Conservation (phyloP, 2,888 invertebrate genomes). For the Drosophila koepferae region DNA sequence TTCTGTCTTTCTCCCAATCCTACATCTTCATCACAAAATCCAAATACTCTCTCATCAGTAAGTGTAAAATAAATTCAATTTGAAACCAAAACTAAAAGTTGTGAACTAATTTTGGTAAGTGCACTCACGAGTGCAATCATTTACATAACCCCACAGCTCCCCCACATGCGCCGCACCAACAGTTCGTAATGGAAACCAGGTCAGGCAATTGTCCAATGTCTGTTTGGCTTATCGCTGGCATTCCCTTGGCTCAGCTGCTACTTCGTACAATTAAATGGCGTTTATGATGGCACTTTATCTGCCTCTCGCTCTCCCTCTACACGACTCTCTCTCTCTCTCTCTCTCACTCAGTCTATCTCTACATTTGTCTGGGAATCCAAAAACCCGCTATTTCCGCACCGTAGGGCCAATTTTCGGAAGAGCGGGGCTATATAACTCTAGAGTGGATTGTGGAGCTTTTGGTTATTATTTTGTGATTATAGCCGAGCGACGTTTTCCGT, state of each 20-base stretch:
- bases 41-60: slow-evolving; percentile 1
- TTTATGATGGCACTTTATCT: slow-evolving; percentile 66
- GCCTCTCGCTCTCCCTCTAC: not conserved
- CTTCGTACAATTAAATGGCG: slow-evolving; percentile 59
- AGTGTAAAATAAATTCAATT: slow-evolving; percentile 35
- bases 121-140: slow-evolving; percentile 67
- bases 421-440: slow-evolving; percentile 34
- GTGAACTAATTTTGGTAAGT: slow-evolving; percentile 61
- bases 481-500: slow-evolving; percentile 58
- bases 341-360: slow-evolving; percentile 6
- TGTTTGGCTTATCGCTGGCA: slow-evolving; percentile 51
- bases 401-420: slow-evolving; percentile 38
- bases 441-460: slow-evolving; percentile 42
- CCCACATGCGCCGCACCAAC: slow-evolving; percentile 1
- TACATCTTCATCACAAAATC: not conserved
- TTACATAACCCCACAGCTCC: slow-evolving; percentile 53
- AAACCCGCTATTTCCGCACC: slow-evolving; percentile 51
- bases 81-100: slow-evolving; percentile 37
- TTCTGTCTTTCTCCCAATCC: not conserved
- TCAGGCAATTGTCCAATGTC: slow-evolving; percentile 63
- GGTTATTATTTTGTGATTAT: slow-evolving; percentile 71
- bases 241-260: slow-evolving; percentile 18
- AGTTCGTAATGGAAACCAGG: slow-evolving; percentile 56
- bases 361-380: slow-evolving; percentile 13
- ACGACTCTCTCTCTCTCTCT: slow-evolving; percentile 10